Evolutionary conservation across 2,888 invertebrate species (phyloP), one percentile per base, ranked within the genome.

Genomic region (Oscheius sp.): DNA sequence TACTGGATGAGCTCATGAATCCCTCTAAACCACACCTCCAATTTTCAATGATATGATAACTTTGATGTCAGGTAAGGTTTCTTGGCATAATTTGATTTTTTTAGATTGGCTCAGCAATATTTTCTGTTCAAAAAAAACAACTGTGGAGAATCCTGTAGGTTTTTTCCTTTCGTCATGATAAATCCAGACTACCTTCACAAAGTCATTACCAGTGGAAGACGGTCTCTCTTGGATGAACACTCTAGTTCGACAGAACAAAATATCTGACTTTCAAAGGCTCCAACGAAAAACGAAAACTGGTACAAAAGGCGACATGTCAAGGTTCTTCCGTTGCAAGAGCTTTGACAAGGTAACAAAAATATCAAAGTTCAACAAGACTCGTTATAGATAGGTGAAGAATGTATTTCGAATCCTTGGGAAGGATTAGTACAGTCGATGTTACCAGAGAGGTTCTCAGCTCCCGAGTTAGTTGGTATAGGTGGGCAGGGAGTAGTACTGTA

Each of bases 401-500:
- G 14, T 24, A 44, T 54, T 33, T 17, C 54, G 17, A 36, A 54
- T 20, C 6, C n/a, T 14, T 54, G 33, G 32, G 17, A 59, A 1
- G 12, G 24, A 3, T 24, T 41, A 20, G 17, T 59, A 14, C 24
- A 3, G 9, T 2, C 59, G 1, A 44, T 59, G 59, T 28, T 59
- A 41, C 59, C 59, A 4, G n/a, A n/a, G 5, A 24, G 59, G n/a
- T 59, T 59, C 28, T 44, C 44, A 1, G 22, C 14, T n/a, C 44
- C 59, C 12, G 24, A 38, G 20, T 44, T 59, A 9, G 44, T 59
- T 12, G 59, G 59, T 44, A 28, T 44, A 2, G 59, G 59, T 26
- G 59, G 59, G 5, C 59, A 59, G 44, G 59, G 59, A 41, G 28
- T 59, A 8, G 59, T 59, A 28, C 20, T 59, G 59, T 59, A 56